Evolutionary conservation across 2,113 vertebrate genomes (phyloP).

Genomic region (Neofelis nebulosa): DNA sequence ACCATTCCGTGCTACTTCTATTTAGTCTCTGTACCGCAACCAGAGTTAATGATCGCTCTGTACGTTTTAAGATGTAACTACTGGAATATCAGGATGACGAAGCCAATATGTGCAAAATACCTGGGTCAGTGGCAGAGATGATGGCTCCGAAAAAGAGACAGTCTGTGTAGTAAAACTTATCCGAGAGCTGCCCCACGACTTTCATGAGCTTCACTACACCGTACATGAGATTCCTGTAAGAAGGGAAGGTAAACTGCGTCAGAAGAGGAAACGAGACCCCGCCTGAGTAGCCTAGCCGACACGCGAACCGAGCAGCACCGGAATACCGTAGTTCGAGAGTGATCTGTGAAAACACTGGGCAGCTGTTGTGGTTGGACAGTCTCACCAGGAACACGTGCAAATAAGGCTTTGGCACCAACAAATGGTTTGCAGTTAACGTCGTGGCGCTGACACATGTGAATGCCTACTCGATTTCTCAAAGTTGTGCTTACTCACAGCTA

Average conservation of each 20-base stretch:
- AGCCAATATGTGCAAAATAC: slow-evolving; percentile 80
- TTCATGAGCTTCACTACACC: slow-evolving; percentile 98
- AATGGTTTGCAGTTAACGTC: not conserved
- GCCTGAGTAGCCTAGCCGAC: not conserved
- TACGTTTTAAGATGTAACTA: slow-evolving; percentile 19
- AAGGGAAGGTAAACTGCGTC: slow-evolving; percentile 54
- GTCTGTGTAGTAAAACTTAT: slow-evolving; percentile 98
- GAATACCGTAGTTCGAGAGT: not conserved
- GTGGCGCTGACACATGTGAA: slow-evolving; percentile 32
- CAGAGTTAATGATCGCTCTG: not conserved
- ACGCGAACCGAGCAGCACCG: not conserved
- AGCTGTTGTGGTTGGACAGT: not conserved
- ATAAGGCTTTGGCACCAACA: not conserved
- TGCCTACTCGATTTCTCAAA: not conserved
- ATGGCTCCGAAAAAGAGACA: slow-evolving; percentile 98
- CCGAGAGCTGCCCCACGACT: slow-evolving; percentile 92
- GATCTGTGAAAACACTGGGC: not conserved
- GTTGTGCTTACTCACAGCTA: not conserved
- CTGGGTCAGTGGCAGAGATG: slow-evolving; percentile 98
- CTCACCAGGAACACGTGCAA: not conserved
- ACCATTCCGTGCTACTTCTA: not conserved
- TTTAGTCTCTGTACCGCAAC: not conserved
- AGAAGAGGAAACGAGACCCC: not conserved
- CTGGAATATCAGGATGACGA: not conserved
- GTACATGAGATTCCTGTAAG: slow-evolving; percentile 96